Evolutionary conservation across 2,113 vertebrate genomes (phyloP).

Genomic region (Chloropsis hardwickii): DNA sequence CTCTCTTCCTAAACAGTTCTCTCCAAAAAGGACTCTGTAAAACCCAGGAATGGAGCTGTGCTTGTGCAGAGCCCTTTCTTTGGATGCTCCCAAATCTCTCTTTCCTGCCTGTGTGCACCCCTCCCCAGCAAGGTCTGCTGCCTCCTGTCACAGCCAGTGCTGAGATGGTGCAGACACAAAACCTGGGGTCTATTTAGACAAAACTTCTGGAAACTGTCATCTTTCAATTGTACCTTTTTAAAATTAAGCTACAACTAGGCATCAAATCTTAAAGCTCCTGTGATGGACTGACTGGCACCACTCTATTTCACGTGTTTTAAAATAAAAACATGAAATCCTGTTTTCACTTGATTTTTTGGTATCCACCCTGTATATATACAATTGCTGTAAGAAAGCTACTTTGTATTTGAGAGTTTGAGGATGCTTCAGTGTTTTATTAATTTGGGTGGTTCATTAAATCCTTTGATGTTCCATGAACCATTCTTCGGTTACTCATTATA

Average conservation of each 20-base stretch:
- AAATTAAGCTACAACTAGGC: background rate
- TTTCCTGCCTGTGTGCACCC: accelerated
- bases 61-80: background rate
- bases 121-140: background rate
- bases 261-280: background rate
- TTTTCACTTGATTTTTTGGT: background rate
- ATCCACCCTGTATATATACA: background rate
- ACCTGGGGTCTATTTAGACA: background rate
- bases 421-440: background rate
- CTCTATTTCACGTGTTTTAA: background rate
- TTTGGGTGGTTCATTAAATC: conserved; percentile 49
- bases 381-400: background rate
- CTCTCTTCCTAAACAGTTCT: background rate
- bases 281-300: background rate
- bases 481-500: background rate
- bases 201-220: background rate
- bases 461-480: conserved; percentile 34
- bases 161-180: background rate
- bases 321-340: background rate
- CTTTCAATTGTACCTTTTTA: background rate
- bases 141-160: background rate
- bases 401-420: background rate
- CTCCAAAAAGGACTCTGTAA: background rate
- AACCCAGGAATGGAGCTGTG: background rate
- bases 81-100: background rate